These are phyloP conservation scores for Mya arenaria DNA, from an alignment of 1,140 invertebrate species.

Conservation along the genomic window DNA sequence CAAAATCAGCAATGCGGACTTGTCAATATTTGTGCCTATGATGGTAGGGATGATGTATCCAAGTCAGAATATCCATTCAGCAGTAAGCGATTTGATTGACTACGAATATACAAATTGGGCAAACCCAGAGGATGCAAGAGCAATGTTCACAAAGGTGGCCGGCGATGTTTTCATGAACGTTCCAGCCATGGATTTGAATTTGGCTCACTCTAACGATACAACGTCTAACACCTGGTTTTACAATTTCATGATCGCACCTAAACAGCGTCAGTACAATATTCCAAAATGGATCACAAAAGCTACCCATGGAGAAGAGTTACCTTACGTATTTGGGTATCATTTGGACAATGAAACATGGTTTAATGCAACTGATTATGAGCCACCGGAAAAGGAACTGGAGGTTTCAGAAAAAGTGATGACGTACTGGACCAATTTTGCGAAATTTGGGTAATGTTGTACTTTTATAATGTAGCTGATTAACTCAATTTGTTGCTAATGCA, in stretches of 20 bases:
- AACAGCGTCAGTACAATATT: neutral
- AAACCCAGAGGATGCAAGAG: neutral
- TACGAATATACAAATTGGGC: conserved; percentile 7
- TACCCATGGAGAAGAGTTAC: neutral
- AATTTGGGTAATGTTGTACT: neutral
- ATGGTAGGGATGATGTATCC: neutral
- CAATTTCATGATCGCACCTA: neutral
- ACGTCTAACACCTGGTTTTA: neutral
- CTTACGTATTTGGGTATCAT: conserved; percentile 12
- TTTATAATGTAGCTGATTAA: no score
- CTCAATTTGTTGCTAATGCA: no score
- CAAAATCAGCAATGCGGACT: neutral
- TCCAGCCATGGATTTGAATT: neutral
- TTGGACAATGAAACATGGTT: neutral
- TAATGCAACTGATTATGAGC: neutral
- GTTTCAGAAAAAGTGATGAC: neutral
- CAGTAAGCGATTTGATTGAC: neutral
- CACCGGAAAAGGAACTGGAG: conserved; percentile 13
- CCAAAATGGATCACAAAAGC: neutral
- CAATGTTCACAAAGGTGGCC: neutral
- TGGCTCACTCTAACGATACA: neutral
- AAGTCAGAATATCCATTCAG: neutral
- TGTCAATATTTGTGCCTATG: neutral
- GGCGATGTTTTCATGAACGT: neutral
- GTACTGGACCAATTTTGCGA: conserved; percentile 17